phyloP scores from a whole-genome alignment of 2,113 vertebrate species.

The Pseudorectes ferrugineus region DNA sequence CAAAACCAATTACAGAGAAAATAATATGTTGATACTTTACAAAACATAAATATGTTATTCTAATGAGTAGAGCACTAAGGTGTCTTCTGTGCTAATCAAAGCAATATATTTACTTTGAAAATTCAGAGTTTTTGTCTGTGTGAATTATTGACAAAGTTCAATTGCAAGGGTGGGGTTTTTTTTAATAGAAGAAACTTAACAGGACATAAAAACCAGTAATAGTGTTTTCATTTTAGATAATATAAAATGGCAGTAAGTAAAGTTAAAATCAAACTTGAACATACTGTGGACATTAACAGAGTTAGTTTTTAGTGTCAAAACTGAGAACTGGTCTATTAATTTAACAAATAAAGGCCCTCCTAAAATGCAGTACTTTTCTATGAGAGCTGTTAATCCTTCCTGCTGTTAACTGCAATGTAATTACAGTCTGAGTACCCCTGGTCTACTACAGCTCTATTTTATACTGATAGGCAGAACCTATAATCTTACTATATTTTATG shows the following conservation, averaged over 20 bases:
- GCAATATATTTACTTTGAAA: neutral
- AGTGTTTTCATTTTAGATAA: neutral
- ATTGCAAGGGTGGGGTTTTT: neutral
- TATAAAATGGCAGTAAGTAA: conserved; percentile 2
- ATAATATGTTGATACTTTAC: neutral
- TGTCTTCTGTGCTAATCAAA: neutral
- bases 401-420: conserved; percentile 11
- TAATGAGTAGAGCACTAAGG: neutral
- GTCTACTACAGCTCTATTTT: neutral
- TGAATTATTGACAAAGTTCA: neutral
- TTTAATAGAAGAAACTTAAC: neutral
- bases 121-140: neutral
- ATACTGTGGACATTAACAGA: neutral
- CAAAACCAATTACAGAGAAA: neutral
- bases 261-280: conserved; percentile 11
- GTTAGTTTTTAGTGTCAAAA: conserved; percentile 31
- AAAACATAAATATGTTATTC: neutral
- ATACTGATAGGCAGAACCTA: neutral
- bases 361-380: conserved; percentile 2
- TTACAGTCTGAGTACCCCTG: neutral
- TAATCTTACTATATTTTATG: neutral
- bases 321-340: neutral
- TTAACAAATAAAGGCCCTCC: conserved; percentile 8
- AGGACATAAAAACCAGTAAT: neutral
- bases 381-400: neutral